Conservation (phyloP, 2,113 vertebrate genomes). For the Saimiri boliviensis region DNA sequence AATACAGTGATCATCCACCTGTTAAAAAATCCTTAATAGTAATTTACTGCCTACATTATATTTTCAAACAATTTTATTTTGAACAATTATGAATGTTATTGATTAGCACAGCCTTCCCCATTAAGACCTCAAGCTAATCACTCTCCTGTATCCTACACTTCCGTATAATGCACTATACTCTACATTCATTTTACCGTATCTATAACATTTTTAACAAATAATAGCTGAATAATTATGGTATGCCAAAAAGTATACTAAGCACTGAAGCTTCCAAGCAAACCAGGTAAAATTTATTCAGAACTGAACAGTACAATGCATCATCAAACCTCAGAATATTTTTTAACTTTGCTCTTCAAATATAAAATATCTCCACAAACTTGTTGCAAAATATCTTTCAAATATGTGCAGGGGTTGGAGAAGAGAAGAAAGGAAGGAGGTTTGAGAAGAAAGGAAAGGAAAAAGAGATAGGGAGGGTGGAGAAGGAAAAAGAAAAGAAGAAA, state of each 20-base stretch:
- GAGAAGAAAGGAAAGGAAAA: no score
- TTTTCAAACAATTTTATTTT: not conserved
- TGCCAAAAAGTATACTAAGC: not conserved
- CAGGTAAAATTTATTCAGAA: not conserved
- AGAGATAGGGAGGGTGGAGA: not conserved
- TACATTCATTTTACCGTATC: not conserved
- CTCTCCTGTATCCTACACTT: not conserved
- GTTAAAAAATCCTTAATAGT: not conserved
- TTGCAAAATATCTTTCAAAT: not conserved
- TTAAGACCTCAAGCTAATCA: not conserved
- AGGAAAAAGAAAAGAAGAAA: not conserved
- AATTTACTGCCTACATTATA: not conserved
- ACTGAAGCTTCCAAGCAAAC: not conserved
- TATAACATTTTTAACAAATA: not conserved
- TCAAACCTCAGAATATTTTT: not conserved
- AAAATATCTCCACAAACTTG: not conserved
- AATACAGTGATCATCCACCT: not conserved
- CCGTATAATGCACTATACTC: not conserved
- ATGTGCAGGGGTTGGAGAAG: not conserved
- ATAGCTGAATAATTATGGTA: not conserved
- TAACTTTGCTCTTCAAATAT: not conserved
- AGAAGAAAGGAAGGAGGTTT: no score
- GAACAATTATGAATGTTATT: not conserved
- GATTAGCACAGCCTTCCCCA: not conserved
- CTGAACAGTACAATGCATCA: not conserved